A percentile compares a stretch with the other conserved stretches of the same genome.
phyloP scores from a whole-genome alignment of 1,140 invertebrate genomes.

The Vollenhovia emeryi region DNA sequence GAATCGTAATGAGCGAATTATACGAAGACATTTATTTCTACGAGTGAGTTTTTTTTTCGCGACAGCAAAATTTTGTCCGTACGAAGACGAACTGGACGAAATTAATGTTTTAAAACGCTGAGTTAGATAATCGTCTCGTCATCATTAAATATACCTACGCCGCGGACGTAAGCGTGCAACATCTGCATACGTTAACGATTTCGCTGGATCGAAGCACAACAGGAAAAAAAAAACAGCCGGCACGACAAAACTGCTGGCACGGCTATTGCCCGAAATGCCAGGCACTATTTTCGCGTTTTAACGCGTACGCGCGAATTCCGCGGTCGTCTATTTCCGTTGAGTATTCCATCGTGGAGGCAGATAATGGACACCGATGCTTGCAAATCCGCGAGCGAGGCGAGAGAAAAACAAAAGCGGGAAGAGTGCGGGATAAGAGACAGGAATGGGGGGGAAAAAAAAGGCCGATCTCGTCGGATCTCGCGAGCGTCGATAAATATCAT shows the following conservation, averaged over 20 bases:
- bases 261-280: constrained; percentile 23
- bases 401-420: not conserved
- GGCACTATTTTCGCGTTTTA: constrained; percentile 57
- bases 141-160: not conserved
- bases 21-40: not conserved
- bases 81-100: not conserved
- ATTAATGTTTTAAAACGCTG: not conserved
- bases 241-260: not conserved
- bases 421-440: not conserved
- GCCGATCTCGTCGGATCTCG: constrained; percentile 8
- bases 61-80: not conserved
- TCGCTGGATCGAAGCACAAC: not conserved
- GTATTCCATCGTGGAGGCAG: constrained; percentile 6
- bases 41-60: not conserved
- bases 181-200: not conserved
- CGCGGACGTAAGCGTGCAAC: too few species aligned
- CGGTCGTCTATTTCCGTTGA: constrained; percentile 49
- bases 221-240: not conserved
- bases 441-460: constrained; percentile 3
- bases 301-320: constrained; percentile 29
- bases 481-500: constrained; percentile 39
- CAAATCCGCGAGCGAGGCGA: not conserved
- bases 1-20: not conserved
- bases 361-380: not conserved
- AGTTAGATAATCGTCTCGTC: not conserved